These are phyloP conservation scores for Sinocyclocheilus grahami DNA, from an alignment of 2,113 vertebrate genomes.

Conservation along the genomic window DNA sequence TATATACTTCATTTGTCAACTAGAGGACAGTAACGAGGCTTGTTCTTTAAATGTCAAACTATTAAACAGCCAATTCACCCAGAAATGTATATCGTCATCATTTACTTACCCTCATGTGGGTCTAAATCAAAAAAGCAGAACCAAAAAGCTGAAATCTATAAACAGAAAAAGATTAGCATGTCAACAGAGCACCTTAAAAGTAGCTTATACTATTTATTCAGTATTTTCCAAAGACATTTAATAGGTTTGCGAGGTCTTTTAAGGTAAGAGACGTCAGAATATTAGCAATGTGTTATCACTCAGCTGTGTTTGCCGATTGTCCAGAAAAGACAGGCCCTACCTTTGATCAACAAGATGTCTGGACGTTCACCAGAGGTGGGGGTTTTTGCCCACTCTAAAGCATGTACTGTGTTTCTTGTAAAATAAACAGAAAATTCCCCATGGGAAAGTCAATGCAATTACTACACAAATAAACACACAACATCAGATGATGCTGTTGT, in stretches of 20 bases:
- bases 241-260: neutral
- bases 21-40: neutral
- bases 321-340: neutral
- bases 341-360: neutral
- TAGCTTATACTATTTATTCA: neutral
- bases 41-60: neutral
- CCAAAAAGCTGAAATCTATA: neutral
- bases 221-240: neutral
- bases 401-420: neutral
- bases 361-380: neutral
- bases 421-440: constrained; percentile 14
- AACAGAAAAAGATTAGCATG: neutral
- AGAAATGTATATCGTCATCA: neutral
- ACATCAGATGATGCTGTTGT: neutral
- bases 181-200: neutral
- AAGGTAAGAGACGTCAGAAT: neutral
- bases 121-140: neutral
- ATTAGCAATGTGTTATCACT: neutral
- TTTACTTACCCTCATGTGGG: neutral
- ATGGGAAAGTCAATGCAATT: neutral
- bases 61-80: neutral
- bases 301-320: neutral
- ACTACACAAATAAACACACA: neutral
- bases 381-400: neutral
- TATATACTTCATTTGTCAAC: neutral